Percentiles rank a stretch among this genome's conserved stretches.
These are phyloP conservation scores for Tenthredo mesomela DNA, from an alignment of 2,888 invertebrate species.

Conservation along the genomic window DNA sequence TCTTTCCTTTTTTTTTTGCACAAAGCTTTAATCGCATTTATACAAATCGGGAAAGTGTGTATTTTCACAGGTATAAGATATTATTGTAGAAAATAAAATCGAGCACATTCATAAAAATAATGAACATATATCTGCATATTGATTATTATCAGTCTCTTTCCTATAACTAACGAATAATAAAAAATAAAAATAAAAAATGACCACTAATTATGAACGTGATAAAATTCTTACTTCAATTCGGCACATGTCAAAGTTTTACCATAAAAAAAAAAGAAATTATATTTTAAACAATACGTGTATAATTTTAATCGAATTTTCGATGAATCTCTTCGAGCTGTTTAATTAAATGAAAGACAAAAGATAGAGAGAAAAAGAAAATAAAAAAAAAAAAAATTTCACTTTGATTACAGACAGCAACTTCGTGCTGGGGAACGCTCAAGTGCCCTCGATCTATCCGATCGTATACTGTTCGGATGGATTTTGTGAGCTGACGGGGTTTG, in stretches of 20 bases:
- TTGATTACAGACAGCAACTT: constrained; percentile 94
- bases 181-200: background rate
- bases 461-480: constrained; percentile 98
- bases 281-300: background rate
- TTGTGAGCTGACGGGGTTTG: constrained; percentile 96
- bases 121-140: background rate
- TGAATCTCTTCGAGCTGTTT: background rate
- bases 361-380: background rate
- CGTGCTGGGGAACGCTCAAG: constrained; percentile 97
- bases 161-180: background rate
- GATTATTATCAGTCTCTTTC: background rate
- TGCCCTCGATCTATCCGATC: constrained; percentile 92
- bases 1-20: background rate
- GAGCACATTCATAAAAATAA: background rate
- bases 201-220: background rate
- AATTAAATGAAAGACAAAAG: background rate
- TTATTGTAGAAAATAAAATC: background rate
- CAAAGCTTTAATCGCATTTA: background rate
- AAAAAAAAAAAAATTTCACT: constrained; percentile 40
- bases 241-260: background rate
- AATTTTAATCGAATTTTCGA: background rate
- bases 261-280: background rate
- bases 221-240: background rate
- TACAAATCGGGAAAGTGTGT: background rate
- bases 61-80: background rate